Conservation (phyloP, 2,113 vertebrate species). For the Atrichornis clamosus region DNA sequence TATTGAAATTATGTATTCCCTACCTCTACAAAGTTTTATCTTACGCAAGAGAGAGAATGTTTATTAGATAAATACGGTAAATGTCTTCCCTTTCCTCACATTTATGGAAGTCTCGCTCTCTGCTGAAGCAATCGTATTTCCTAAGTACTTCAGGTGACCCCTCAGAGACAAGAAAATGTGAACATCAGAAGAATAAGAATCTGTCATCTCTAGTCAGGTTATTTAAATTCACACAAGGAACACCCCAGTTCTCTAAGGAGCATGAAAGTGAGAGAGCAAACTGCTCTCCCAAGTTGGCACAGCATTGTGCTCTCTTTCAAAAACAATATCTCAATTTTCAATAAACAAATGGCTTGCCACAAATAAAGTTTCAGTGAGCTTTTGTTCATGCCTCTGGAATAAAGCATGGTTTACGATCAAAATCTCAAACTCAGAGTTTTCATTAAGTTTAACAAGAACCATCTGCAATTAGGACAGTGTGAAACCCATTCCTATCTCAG, state of each 20-base stretch:
- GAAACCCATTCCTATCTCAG: not conserved
- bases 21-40: slow-evolving; percentile 14
- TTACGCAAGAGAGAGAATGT: not conserved
- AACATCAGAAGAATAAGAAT: not conserved
- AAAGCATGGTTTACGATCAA: not conserved
- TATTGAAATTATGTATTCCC: not conserved
- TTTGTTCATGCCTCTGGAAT: not conserved
- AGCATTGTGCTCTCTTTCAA: not conserved
- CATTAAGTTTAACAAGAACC: not conserved
- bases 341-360: not conserved
- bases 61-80: not conserved
- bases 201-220: not conserved
- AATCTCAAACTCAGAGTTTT: not conserved
- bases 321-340: not conserved
- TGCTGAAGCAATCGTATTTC: not conserved
- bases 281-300: not conserved
- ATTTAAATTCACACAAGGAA: not conserved
- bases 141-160: not conserved
- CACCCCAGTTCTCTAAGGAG: not conserved
- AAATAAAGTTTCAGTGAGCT: not conserved
- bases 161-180: not conserved
- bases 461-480: not conserved
- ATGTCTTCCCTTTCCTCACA: not conserved
- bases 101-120: not conserved
- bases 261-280: not conserved